phyloP scores from a whole-genome alignment of 2,797 vertebrate species.

The Sebastes elongatus region DNA sequence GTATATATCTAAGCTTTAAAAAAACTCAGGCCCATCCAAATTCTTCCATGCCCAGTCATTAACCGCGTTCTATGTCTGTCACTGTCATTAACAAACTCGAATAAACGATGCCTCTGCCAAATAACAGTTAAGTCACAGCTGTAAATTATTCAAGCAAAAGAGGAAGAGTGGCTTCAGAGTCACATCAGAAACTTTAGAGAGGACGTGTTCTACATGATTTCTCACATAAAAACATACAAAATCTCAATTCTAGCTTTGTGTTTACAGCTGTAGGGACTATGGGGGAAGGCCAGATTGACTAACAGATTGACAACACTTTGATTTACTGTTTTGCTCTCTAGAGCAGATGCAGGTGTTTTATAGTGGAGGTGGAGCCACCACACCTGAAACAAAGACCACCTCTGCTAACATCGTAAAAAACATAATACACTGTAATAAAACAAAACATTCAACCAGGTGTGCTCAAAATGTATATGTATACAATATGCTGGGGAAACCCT shows the following conservation, averaged over 20 bases:
- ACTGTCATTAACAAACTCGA: neutral
- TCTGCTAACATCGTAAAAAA: neutral
- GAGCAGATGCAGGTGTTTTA: neutral
- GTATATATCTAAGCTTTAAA: no score
- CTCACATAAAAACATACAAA: neutral
- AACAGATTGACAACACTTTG: no score
- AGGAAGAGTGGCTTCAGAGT: neutral
- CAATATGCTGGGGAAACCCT: neutral
- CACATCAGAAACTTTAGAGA: neutral
- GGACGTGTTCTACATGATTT: neutral
- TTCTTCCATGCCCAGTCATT: no score
- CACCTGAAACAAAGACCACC: neutral
- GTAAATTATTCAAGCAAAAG: neutral
- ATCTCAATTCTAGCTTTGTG: neutral
- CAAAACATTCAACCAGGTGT: neutral
- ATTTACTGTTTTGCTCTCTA: no score
- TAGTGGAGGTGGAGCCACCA: neutral
- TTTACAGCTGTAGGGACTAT: neutral
- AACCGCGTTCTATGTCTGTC: accelerated
- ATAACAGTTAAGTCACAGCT: neutral
- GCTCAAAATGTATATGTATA: neutral
- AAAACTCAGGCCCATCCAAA: no score
- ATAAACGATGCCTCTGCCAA: neutral
- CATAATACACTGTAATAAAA: neutral
- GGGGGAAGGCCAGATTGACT: no score